Evolutionary conservation across 2,113 vertebrate species (phyloP).

Genomic region (Oceanodroma tethys): DNA sequence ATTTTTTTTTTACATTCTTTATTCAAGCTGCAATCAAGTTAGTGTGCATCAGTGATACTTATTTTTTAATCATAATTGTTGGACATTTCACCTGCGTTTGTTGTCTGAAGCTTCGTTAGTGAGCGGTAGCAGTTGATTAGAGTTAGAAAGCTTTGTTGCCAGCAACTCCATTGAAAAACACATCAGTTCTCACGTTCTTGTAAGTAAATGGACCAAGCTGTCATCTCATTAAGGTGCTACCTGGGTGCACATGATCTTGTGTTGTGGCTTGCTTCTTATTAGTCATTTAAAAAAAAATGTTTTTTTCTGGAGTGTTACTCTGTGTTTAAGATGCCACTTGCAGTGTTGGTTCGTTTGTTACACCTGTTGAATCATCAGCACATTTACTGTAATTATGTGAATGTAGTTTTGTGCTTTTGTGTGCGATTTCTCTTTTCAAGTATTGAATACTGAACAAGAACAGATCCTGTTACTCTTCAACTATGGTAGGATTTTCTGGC

Average conservation of each 20-base stretch:
- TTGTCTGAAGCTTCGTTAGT: background rate
- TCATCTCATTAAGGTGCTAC: background rate
- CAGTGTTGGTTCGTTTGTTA: background rate
- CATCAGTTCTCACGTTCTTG: background rate
- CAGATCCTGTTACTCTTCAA: background rate
- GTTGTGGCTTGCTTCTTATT: background rate
- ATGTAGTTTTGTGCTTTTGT: background rate
- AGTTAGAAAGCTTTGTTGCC: background rate
- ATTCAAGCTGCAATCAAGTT: rapidly evolving
- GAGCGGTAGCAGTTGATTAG: background rate
- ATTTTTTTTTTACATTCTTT: background rate
- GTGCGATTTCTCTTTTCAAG: background rate
- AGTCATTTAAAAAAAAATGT: background rate
- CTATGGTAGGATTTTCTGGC: background rate
- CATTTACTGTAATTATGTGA: background rate
- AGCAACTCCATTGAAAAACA: background rate
- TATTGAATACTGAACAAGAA: background rate
- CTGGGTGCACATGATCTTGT: background rate
- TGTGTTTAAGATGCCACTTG: background rate
- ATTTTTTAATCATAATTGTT: background rate
- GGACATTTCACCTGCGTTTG: background rate
- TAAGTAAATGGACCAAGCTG: background rate
- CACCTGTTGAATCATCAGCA: background rate
- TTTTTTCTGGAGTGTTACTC: background rate
- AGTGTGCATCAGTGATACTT: background rate